Evolutionary conservation across 35 echinoderm and acorn worm species (phyloP), one percentile per base, ranked within the genome.

Genomic region (Apostichopus californicus): DNA sequence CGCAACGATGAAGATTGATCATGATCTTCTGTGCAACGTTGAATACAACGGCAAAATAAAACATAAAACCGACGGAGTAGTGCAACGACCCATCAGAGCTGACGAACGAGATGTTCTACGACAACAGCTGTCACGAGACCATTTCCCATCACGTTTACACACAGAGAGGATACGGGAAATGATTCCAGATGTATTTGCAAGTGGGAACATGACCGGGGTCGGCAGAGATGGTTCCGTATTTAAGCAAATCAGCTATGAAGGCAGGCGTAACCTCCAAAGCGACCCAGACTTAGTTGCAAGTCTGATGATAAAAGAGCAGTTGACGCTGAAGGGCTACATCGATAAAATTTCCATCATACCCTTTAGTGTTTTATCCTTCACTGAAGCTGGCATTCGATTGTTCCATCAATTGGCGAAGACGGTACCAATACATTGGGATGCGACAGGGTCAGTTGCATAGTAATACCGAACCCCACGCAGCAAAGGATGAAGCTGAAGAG

Each of bases 371-470:
- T 6, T 87, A 13, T 57, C 86, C 6, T 87, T 87, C 52, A 87
- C 86, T 8, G 86, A 87, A 0, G 86, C 86, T 25, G 86, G 86
- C 4, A 8, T 87, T 11, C 86, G 86, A 3, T 6, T 82, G 6
- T 82, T 82, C 18, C 79, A 82, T 18, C 22, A 82, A 7, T 6
- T 82, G 55, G 28, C 79, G 26, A 14, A 14, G 26, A 54, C 79
- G 46, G 79, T 82, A 82, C 79, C 79, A 82, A 7, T 82, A 25
- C 79, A 82, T 25, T 82, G 79, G 9, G 79, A 82, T 25, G 79
- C 79, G 13, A 82, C 79, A 10, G 79, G 79, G 8, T 82, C 79
- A 6, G 79, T 87, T 66, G 86, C 86, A 13, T 87, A 7, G 86
- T 87, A 5, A 14, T 23, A 6, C 86, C 86, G 13, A 87, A 87